Base-by-base conservation (phyloP, 35 echinoderm and acorn worm species). In the Diadema setosum region DNA sequence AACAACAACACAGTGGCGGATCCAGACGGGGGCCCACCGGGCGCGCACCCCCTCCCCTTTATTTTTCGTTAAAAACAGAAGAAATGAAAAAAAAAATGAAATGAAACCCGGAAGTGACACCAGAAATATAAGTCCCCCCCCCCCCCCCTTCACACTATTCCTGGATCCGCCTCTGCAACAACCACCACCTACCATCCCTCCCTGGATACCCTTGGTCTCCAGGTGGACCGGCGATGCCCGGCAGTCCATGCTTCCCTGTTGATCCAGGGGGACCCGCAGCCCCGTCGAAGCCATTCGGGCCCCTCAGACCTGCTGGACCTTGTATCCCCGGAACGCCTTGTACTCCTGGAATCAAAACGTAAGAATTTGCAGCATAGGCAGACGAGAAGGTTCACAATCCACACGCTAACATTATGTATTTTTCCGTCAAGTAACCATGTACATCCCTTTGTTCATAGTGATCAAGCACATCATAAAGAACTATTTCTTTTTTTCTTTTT, bases 171-270 rank as follows among this genome's bases (percentile, higher is more conserved):
- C n/a, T n/a, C n/a, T n/a, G n/a, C n/a, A n/a, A n/a, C n/a, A n/a
- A n/a, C n/a, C n/a, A n/a, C 29, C 26, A 7, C 56, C 29, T 27
- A 65, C 61, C 61, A 46, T 17, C 81, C 56, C 42, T 84, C 40
- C 88, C 88, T 20, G 50, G 81, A 4, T 55, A 24, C 7, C 82
- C 82, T 44, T 75, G 65, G 15, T 30, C 31, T 44, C 89, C 83
- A 4, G 20, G 6, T 34, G 39, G 63, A 41, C 83, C 89, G 1
- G 20, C 1, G 1, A 31, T 34, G 15, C 89, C 89, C 0, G 64
- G 44, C 50, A 76, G 24, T 3, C 89, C 82, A 56, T 85, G 32
- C 58, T 91, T 85, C 5, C 89, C 89, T 27, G 20, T 45, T 33
- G 39, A 5, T 30, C 82, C 83, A 8, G 46, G 24, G 12, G 29